Conservation (phyloP, 2,888 invertebrate genomes). For the Polydrusus pterygomalis region DNA sequence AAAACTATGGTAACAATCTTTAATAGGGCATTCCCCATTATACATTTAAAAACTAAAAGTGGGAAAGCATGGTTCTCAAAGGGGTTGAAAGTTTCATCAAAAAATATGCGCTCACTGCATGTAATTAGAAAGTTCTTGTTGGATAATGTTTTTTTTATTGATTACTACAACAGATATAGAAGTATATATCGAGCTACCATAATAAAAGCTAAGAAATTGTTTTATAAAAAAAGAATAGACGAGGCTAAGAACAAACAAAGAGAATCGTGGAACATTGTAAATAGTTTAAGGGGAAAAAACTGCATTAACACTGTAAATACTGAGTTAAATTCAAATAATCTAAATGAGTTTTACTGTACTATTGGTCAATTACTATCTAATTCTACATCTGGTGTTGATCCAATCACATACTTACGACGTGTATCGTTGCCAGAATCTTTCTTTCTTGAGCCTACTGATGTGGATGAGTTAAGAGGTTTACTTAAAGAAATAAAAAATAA, state of each 20-base stretch:
- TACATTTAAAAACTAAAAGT: background rate
- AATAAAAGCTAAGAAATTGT: background rate
- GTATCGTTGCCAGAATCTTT: background rate
- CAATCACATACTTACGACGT: background rate
- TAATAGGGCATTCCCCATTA: background rate
- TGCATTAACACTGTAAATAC: background rate
- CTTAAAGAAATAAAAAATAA: background rate
- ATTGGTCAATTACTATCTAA: background rate
- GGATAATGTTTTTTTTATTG: background rate
- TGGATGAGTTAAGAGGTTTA: background rate
- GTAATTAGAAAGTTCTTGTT: background rate
- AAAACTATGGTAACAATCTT: background rate
- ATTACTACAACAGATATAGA: background rate
- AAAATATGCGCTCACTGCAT: background rate
- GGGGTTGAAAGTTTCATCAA: background rate
- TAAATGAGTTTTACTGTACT: background rate
- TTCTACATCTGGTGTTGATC: background rate
- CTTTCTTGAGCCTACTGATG: background rate
- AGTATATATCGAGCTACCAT: background rate
- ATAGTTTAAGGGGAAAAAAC: background rate
- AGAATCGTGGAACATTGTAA: background rate
- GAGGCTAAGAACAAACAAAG: background rate
- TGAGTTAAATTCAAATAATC: background rate
- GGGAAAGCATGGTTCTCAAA: background rate
- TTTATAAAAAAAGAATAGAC: background rate